Conservation (phyloP, 2,888 invertebrate genomes). For the Scaptodrosophila latifasciaeformis region DNA sequence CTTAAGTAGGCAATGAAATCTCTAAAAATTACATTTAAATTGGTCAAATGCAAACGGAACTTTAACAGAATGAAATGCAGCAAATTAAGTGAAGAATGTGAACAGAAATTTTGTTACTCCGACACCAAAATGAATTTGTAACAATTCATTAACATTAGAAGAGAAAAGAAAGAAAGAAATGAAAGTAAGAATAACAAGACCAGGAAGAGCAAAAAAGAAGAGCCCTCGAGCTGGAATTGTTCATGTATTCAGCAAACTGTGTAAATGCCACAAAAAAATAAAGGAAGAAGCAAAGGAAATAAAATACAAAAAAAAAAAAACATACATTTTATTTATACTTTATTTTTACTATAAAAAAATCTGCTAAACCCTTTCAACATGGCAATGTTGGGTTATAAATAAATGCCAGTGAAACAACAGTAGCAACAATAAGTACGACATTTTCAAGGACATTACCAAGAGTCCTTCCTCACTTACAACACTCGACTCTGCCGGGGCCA, state of each 20-base stretch:
- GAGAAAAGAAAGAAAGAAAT: too few relatives aligned
- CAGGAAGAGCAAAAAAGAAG: too few relatives aligned
- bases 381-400: constrained; percentile 43
- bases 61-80: too few relatives aligned
- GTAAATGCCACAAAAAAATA: constrained; percentile 14
- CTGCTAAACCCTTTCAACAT: constrained; percentile 48
- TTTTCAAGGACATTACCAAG: constrained; percentile 60
- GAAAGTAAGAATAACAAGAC: too few relatives aligned
- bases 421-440: constrained; percentile 27
- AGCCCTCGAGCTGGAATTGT: constrained; percentile 39
- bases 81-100: too few relatives aligned
- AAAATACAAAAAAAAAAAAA: constrained; percentile 28
- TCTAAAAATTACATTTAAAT: too few relatives aligned
- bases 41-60: too few relatives aligned
- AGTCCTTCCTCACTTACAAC: constrained; percentile 15
- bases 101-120: too few relatives aligned
- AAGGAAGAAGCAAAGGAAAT: constrained; percentile 16
- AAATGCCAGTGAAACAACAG: background rate
- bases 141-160: constrained; percentile 63
- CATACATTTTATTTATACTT: constrained; percentile 39
- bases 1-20: background rate
- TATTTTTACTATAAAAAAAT: too few relatives aligned
- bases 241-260: constrained; percentile 29
- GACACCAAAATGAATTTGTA: constrained; percentile 53
- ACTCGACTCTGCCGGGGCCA: too few relatives aligned